Conservation (phyloP, 2,888 invertebrate species). For the Cerastoderma edule region DNA sequence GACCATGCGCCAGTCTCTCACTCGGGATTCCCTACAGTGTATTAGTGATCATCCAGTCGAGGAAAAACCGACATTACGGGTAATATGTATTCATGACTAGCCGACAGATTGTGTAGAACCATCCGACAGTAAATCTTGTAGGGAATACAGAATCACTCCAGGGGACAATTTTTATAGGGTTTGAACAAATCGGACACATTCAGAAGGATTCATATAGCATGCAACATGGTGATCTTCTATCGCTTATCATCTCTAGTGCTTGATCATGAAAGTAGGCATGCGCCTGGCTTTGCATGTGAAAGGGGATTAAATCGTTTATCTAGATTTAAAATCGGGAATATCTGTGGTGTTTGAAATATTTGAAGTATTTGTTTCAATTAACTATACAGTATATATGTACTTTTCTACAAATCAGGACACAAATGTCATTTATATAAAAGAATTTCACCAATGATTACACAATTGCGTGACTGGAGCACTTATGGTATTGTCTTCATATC, state of each 20-base stretch:
- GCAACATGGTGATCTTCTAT: not conserved
- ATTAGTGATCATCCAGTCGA: no score
- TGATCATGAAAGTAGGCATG: not conserved
- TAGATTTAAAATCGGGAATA: not conserved
- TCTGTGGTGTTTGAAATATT: not conserved
- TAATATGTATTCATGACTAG: constrained; percentile 1
- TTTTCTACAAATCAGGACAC: no score
- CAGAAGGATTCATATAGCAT: not conserved
- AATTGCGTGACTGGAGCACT: no score
- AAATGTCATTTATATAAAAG: no score
- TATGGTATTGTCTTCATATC: no score
- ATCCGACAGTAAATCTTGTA: not conserved
- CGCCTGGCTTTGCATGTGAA: not conserved
- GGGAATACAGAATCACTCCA: not conserved
- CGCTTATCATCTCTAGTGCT: not conserved
- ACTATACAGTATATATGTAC: no score
- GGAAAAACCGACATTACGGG: no score
- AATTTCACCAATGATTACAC: no score
- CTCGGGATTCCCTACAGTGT: no score
- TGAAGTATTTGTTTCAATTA: no score
- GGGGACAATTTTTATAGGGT: not conserved
- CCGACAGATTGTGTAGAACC: not conserved
- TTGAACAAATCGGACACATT: not conserved
- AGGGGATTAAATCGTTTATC: not conserved
- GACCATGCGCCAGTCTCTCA: no score